Conservation (phyloP, 2,888 invertebrate genomes). For the Urechis unicinctus region DNA sequence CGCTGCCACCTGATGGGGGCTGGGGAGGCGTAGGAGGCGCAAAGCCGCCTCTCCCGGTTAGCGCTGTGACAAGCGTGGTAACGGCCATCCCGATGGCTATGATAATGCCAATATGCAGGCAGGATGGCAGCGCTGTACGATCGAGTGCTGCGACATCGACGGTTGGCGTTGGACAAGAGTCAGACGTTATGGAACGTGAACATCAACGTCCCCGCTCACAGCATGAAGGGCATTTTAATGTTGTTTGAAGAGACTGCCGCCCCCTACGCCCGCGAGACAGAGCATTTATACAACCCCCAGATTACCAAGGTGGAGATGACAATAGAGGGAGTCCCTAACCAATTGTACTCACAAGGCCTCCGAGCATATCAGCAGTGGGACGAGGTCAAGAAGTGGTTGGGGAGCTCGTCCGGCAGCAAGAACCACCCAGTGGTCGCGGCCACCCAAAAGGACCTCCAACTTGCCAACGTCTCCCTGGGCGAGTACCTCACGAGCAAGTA, state of each 20-base stretch:
- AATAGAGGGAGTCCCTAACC: conserved; percentile 4
- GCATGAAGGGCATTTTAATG: too few relatives aligned
- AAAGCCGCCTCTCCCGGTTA: neutral
- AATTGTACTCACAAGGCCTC: conserved; percentile 20
- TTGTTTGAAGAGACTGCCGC: conserved; percentile 4
- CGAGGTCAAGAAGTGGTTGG: too few relatives aligned
- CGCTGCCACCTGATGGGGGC: neutral
- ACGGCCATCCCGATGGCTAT: neutral
- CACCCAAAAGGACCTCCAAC: too few relatives aligned
- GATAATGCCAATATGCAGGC: neutral
- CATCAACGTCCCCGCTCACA: too few relatives aligned
- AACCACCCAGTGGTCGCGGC: too few relatives aligned
- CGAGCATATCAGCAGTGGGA: too few relatives aligned
- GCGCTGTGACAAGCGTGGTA: neutral
- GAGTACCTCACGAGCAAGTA: too few relatives aligned
- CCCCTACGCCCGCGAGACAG: neutral
- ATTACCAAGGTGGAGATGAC: too few relatives aligned
- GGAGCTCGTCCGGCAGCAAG: too few relatives aligned
- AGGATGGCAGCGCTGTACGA: neutral
- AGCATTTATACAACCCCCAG: too few relatives aligned
- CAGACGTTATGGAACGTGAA: neutral
- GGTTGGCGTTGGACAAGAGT: neutral
- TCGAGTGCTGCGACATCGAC: neutral
- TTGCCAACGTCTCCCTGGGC: too few relatives aligned
- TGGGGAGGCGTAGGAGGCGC: neutral